phyloP scores from a whole-genome alignment of 2,888 invertebrate genomes.

The Dynastes maya region DNA sequence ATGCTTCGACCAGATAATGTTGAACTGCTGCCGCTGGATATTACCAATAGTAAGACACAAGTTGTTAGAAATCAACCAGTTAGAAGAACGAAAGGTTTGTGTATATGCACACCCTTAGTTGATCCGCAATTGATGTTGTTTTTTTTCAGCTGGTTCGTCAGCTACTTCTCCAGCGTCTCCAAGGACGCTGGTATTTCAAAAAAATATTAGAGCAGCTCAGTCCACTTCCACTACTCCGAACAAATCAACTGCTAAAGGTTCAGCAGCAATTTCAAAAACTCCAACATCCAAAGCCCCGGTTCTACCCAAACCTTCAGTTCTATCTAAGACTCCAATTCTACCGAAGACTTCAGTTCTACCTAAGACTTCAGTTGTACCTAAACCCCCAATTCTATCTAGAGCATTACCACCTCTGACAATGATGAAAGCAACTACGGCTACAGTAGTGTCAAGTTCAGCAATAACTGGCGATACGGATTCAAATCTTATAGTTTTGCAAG shows the following conservation, averaged over 20 bases:
- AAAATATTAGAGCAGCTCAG: not conserved
- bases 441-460: not conserved
- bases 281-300: not conserved
- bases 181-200: not conserved
- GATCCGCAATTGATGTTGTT: too few species aligned
- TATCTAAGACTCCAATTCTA: not conserved
- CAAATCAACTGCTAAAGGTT: not conserved
- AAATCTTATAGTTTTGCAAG: conserved; percentile 40
- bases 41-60: conserved; percentile 29
- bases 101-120: too few species aligned
- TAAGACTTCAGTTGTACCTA: not conserved
- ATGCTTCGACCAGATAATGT: conserved; percentile 50
- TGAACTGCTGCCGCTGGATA: conserved; percentile 49
- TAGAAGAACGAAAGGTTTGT: conserved; percentile 11
- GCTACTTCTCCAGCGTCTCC: not conserved
- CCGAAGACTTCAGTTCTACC: not conserved
- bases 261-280: too few species aligned
- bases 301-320: not conserved
- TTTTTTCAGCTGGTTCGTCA: too few species aligned
- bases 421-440: not conserved
- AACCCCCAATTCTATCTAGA: not conserved
- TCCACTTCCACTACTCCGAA: not conserved
- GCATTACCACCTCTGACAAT: not conserved
- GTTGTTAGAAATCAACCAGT: conserved; percentile 3
- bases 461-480: conserved; percentile 9